Percentiles rank a stretch among this genome's conserved stretches.
These are phyloP conservation scores for Onychostruthus taczanowskii DNA, from an alignment of 2,113 vertebrate species.

Conservation along the genomic window DNA sequence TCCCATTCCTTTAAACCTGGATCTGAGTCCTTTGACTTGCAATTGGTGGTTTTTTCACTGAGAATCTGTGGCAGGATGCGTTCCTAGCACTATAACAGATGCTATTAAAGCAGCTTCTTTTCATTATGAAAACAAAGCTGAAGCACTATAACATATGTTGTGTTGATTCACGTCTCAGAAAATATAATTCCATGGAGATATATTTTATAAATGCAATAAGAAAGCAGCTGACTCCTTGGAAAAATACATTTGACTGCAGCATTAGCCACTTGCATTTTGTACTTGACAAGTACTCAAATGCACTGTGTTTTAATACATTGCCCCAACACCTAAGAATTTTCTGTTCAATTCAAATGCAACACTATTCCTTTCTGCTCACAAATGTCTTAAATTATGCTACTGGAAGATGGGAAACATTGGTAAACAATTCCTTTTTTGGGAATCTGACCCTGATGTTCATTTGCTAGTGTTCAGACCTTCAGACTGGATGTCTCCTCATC, in stretches of 20 bases:
- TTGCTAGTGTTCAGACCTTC: background rate
- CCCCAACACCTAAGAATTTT: constrained; percentile 23
- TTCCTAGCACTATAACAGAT: constrained; percentile 24
- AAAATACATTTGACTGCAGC: constrained; percentile 28
- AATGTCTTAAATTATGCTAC: background rate
- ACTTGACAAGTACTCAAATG: constrained; percentile 17
- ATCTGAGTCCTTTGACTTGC: background rate
- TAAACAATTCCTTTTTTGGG: background rate
- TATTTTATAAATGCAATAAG: constrained; percentile 43
- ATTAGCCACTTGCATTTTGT: constrained; percentile 5
- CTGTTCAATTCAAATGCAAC: background rate
- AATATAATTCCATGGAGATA: constrained; percentile 32
- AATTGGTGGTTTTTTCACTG: background rate
- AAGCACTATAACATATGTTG: constrained; percentile 53
- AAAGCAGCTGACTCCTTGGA: background rate
- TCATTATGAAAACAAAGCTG: constrained; percentile 47
- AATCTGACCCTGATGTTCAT: background rate
- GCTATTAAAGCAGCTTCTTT: constrained; percentile 50
- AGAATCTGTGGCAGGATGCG: background rate
- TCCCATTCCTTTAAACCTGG: background rate
- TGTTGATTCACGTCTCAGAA: constrained; percentile 50
- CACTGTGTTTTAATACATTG: background rate
- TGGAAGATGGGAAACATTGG: background rate
- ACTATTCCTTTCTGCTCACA: background rate
- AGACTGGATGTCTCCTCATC: background rate